A percentile compares a stretch with the other conserved stretches of the same genome.
These are phyloP conservation scores for Agrochola circellaris DNA, from an alignment of 2,888 invertebrate species.

Conservation along the genomic window DNA sequence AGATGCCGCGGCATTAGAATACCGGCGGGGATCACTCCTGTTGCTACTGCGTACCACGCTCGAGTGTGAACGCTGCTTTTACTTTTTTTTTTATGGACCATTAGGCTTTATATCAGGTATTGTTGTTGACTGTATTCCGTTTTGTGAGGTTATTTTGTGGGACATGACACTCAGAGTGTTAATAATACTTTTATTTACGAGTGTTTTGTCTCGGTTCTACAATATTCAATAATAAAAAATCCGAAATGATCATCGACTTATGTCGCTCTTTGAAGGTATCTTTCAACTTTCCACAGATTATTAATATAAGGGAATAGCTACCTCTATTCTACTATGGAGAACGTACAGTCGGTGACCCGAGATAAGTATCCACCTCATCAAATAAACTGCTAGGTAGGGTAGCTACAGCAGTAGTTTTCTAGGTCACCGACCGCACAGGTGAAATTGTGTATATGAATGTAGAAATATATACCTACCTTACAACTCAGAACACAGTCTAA, in stretches of 20 bases:
- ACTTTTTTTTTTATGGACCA: slow-evolving; percentile 39
- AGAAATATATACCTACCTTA: background rate
- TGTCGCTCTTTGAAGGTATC: background rate
- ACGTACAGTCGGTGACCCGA: background rate
- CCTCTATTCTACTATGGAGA: background rate
- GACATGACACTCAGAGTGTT: background rate
- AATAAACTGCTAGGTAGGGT: background rate
- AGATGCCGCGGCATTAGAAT: slow-evolving; percentile 73
- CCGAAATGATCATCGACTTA: background rate
- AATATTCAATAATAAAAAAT: background rate
- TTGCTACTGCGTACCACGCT: slow-evolving; percentile 50
- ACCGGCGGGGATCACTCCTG: slow-evolving; percentile 60
- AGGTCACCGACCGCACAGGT: background rate
- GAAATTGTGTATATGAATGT: background rate
- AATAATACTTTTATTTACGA: slow-evolving; percentile 5
- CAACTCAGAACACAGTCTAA: background rate
- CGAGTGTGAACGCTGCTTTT: slow-evolving; percentile 56
- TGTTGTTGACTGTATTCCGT: slow-evolving; percentile 23
- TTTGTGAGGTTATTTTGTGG: slow-evolving; percentile 16
- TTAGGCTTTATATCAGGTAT: slow-evolving; percentile 34
- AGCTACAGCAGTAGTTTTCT: background rate
- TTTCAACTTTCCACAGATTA: background rate
- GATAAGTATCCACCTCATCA: background rate
- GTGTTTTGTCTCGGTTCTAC: background rate
- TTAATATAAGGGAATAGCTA: background rate